Base-by-base conservation (phyloP, 2,797 vertebrate genomes). In the Coregonus suidteri region DNA sequence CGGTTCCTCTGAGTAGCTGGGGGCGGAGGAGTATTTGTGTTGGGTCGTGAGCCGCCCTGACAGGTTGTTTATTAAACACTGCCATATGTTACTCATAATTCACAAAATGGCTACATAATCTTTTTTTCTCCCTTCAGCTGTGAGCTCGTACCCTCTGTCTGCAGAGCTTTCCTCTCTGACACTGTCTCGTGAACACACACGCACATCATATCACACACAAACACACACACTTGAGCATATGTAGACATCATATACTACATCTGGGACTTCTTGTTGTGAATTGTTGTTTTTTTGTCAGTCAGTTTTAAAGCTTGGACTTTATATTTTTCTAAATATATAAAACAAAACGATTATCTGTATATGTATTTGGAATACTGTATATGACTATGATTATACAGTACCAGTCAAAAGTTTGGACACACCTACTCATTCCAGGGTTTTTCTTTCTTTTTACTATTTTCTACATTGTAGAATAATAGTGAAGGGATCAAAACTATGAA, bases 241-340 rank as follows among this genome's bases (percentile, higher is more conserved):
- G 84, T 87, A 85, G 86, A 83, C 82, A 77, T 87, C 84, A 70
- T 80, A 79, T 81, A 80, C 86, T 81, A 75, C 64, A 68, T 67
- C 82, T 91, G 88, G 75, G 87, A 78, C 75, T 79, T 35, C 88
- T 91, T 91, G 84, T 87, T 54, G 71, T 72, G 20, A 31, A 79
- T 92, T 83, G 89, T 93, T 90, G 86, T 79, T 88, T 83, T 91
- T 20, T 85, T 85, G 81, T 91, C 85, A 52, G 72, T 87, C 72
- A 77, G 81, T 88, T 92, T 78, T 79, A 91, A 92, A 90, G 85
- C 87, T 88, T 86, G 87, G 88, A 92, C 91, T 92, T 93, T 94
- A 93, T 95, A 94, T 94, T 94, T 95, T 94, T 95, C 88, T 94
- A 94, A 87, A 83, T 91, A 90, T 90, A 89, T 84, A 79, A 87